Base-by-base conservation (phyloP, 2,888 invertebrate genomes). In the Caenorhabditis afra region DNA sequence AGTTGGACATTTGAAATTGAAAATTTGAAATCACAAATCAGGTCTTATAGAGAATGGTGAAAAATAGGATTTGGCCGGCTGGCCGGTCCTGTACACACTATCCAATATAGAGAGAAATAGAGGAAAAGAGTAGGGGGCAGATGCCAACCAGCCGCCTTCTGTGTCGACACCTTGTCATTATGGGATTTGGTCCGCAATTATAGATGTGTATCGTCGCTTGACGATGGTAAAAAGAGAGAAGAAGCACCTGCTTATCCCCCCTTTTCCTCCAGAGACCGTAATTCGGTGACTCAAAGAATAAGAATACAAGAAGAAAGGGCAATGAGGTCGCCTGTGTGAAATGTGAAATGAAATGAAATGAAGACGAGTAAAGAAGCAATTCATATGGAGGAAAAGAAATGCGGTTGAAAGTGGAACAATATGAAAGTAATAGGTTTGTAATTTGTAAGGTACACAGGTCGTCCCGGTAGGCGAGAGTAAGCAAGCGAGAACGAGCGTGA, bases 131-230 rank as follows among this genome's bases (percentile, higher is more conserved):
- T 23, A 14, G n/a, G 18, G 47, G 35, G 49, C 71, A 71, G 53
- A 55, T 71, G 55, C 57, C 18, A 11, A 29, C 11, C 62, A 59
- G 68, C 52, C 59, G 53, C 61, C 37, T 47, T 61, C 53, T 61
- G 37, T 53, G 61, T 61, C 70, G 61, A 29, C 57, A 73, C 73
- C 64, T 71, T 58, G 64, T 58, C 73, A 73, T 73, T 73, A 73
- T 64, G 14, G 64, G 73, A 73, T 73, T 73, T 64, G 64, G 71
- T 14, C n/a, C 41, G 73, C 73, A 73, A 73, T 73, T 73, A 73
- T 52, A 64, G 73, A 57, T 49, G 18, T 22, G 37, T 23, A 12
- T 37, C 14, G 55, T 55, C 16, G 22, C 16, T 37, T 35, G 18
- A 18, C 11, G 29, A 37, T 35, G 2, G 55, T 4, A 16, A 14